Conservation (phyloP, 2,113 vertebrate species). For the Ceuthmochares aereus region DNA sequence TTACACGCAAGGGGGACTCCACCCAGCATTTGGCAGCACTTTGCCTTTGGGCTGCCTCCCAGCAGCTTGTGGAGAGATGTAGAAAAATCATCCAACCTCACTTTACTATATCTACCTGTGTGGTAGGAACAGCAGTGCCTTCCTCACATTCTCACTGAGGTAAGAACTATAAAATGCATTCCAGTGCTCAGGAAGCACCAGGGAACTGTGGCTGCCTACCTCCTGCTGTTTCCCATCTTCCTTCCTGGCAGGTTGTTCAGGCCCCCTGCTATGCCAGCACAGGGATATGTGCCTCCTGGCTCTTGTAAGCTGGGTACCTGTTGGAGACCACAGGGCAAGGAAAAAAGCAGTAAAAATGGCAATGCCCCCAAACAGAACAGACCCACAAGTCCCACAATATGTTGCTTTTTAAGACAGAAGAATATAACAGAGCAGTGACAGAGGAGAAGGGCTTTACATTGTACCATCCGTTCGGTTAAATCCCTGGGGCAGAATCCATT, state of each 20-base stretch:
- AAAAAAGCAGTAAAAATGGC: conserved; percentile 18
- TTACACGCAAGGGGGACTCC: not conserved
- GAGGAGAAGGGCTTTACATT: conserved; percentile 19
- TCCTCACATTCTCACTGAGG: not conserved
- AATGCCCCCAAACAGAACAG: not conserved
- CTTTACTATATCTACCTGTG: not conserved
- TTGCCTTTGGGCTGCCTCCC: not conserved
- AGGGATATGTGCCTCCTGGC: not conserved
- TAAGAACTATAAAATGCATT: not conserved
- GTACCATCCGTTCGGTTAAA: conserved; percentile 13
- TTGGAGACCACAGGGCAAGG: conserved; percentile 20
- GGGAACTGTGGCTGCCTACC: not conserved
- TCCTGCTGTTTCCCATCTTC: conserved; percentile 3
- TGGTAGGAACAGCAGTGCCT: not conserved
- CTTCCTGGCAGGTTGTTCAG: not conserved
- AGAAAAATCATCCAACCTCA: not conserved
- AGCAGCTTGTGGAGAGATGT: not conserved
- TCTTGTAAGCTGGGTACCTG: not conserved
- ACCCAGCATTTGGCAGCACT: not conserved
- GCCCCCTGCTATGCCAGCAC: not conserved
- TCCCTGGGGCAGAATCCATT: conserved; percentile 23
- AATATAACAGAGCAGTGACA: conserved; percentile 40
- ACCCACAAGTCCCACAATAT: not conserved
- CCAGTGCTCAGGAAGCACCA: not conserved
- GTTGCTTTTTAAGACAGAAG: conserved; percentile 52